A percentile compares a stretch with the other conserved stretches of the same genome.
These are phyloP conservation scores for Lissonota sp. DNA, from an alignment of 2,888 invertebrate species.

Conservation along the genomic window DNA sequence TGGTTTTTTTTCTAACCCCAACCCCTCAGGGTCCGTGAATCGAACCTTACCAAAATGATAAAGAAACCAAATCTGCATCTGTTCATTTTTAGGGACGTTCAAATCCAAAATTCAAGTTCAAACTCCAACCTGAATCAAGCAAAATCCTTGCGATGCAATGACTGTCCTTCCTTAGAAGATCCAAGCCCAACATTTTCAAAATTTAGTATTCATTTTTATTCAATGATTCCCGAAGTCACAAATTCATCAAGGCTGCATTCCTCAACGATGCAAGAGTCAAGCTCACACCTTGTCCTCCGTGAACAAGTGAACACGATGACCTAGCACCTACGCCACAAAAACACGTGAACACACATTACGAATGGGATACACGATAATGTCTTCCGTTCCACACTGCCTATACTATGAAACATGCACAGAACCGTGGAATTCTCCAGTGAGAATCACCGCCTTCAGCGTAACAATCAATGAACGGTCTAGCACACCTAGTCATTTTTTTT, in stretches of 20 bases:
- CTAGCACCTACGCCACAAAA: constrained; percentile 10
- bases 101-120: not conserved
- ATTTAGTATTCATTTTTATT: not conserved
- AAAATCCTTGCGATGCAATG: no score
- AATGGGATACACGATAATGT: constrained; percentile 40
- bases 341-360: constrained; percentile 29
- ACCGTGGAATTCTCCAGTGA: constrained; percentile 29
- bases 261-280: constrained; percentile 28
- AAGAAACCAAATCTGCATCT: constrained; percentile 32
- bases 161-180: no score
- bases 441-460: constrained; percentile 18
- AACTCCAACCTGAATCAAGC: not conserved
- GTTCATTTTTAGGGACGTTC: constrained; percentile 17
- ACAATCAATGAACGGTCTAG: constrained; percentile 51
- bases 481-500: constrained; percentile 38
- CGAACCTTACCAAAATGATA: not conserved
- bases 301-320: not conserved
- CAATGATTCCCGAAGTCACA: not conserved
- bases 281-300: constrained; percentile 36
- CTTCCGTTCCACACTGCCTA: constrained; percentile 22
- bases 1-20: constrained; percentile 1
- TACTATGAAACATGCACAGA: not conserved
- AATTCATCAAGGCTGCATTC: constrained; percentile 1
- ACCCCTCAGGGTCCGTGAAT: constrained; percentile 13
- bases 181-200: no score